Base-by-base conservation (phyloP, 2,888 invertebrate genomes). In the Dryadula phaetusa region DNA sequence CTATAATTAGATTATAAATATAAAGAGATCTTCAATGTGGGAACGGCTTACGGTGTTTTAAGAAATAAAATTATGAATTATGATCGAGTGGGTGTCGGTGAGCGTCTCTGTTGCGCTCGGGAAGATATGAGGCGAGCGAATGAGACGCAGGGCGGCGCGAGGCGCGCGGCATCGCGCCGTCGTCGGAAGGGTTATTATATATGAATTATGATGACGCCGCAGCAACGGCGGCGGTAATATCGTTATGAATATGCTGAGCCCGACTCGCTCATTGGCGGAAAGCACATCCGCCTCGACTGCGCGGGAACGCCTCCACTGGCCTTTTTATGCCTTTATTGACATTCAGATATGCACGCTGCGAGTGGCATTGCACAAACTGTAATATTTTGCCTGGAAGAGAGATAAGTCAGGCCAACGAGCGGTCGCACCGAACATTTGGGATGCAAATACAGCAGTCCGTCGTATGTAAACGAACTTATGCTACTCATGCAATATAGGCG, bases 191-290 rank as follows among this genome's bases (percentile, higher is more conserved):
- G 93, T 93, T 93, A 92, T 92, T 92, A 92, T 92, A 79, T 92
- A 93, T 93, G 93, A 93, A 90, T 93, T 93, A 93, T 93, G 92
- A 93, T 86, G 91, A 90, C 88, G 88, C 86, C 86, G 90, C 84
- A 78, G 81, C 87, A 85, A 86, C 87, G 90, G 78, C 90, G 87
- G 84, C 91, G 85, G 92, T 92, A 93, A 93, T 92, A 93, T 88
- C 90, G 90, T 92, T 93, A 93, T 93, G 93, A 93, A 93, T 93
- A 93, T 93, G 89, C 90, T 82, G 84, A 82, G 87, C 80, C 84
- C 86, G 77, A 86, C 77, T 84, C 91, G 85, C 90, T 85, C 86
- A 93, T 93, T 93, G 93, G 93, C 81, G 86, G 92, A 84, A 84
- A 86, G 87, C 82, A 88, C 85, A 87, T 87, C 89, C 90, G 91